Conservation (phyloP, 1,140 invertebrate genomes). For the Cyclina sinensis region DNA sequence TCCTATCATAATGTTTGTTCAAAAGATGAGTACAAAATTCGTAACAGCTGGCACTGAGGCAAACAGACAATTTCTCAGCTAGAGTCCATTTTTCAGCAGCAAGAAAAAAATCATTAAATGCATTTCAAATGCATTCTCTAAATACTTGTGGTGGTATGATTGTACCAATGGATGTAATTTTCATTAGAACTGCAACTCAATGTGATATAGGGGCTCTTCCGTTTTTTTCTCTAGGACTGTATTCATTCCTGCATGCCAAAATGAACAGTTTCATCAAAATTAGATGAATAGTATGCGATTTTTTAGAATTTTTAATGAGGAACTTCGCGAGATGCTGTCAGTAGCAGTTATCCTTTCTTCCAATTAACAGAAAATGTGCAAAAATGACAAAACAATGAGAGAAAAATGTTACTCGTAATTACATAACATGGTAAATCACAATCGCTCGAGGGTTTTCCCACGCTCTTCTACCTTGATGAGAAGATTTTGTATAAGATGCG, state of each 20-base stretch:
- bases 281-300: not conserved
- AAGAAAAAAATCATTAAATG: conserved; percentile 29
- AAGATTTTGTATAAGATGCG: conserved; percentile 60
- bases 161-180: not conserved
- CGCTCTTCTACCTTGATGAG: conserved; percentile 35
- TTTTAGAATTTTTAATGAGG: not conserved
- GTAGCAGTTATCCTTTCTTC: conserved; percentile 15
- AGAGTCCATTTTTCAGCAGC: not conserved
- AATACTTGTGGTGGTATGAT: not conserved
- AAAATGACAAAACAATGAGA: conserved; percentile 59
- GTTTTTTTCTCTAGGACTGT: not conserved
- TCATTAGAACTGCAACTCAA: not conserved
- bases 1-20: not conserved
- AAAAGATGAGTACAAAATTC: not conserved
- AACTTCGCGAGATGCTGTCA: not conserved
- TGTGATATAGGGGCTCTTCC: not conserved
- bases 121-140: conserved; percentile 34
- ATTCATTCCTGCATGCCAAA: conserved; percentile 14
- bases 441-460: conserved; percentile 51
- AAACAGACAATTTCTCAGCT: not conserved
- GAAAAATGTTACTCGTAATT: conserved; percentile 56
- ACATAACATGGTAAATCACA: conserved; percentile 36
- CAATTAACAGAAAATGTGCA: conserved; percentile 67
- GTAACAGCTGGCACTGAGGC: not conserved
- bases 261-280: not conserved